Conservation (phyloP, 92 coral and sea anemone species). For the Scolanthus callimorphus region DNA sequence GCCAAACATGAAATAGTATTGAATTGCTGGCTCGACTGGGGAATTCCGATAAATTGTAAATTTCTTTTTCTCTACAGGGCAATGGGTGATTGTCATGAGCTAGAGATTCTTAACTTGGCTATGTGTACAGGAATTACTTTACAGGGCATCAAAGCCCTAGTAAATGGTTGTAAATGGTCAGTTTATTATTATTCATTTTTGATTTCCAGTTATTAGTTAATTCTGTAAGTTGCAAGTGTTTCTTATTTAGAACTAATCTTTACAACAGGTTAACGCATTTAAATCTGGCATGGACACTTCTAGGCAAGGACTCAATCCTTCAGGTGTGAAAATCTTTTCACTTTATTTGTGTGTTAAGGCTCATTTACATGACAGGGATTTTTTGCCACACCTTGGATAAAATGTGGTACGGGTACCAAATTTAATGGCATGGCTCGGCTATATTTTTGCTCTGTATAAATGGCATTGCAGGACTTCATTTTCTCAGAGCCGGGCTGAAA, state of each 20-base stretch:
- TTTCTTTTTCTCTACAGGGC: constrained; percentile 47
- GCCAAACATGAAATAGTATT: too few relatives aligned
- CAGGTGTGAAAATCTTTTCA: too few relatives aligned
- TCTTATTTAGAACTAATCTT: neutral
- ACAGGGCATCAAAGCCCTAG: constrained; percentile 70
- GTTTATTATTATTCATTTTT: neutral
- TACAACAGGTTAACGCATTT: constrained; percentile 62
- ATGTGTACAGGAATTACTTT: constrained; percentile 84
- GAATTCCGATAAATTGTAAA: too few relatives aligned
- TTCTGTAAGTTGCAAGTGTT: neutral
- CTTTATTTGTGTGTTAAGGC: too few relatives aligned
- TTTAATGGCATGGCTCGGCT: too few relatives aligned
- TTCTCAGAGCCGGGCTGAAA: too few relatives aligned
- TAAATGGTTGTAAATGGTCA: constrained; percentile 73
- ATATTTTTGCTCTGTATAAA: too few relatives aligned
- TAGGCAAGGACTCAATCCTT: constrained; percentile 55
- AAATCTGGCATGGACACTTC: constrained; percentile 89
- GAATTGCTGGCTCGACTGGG: too few relatives aligned
- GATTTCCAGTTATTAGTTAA: neutral
- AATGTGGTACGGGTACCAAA: too few relatives aligned
- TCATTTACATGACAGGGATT: too few relatives aligned
- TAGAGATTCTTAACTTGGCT: constrained; percentile 78
- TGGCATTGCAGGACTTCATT: too few relatives aligned
- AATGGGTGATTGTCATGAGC: constrained; percentile 64
- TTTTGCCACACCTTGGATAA: too few relatives aligned